phyloP scores from a whole-genome alignment of 2,888 invertebrate species.

The Urechis unicinctus region DNA sequence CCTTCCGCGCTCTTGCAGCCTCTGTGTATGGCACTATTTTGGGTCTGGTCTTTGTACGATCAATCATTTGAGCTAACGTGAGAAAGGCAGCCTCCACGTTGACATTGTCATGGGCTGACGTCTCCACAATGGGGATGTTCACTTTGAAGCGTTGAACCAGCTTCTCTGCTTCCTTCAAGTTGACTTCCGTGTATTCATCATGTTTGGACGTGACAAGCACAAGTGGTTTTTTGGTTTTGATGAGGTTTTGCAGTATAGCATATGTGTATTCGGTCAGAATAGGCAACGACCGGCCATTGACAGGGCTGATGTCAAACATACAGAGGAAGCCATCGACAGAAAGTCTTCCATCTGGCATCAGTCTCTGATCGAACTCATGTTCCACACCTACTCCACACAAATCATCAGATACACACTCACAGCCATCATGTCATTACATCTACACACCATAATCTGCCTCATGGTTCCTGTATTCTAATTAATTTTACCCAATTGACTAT shows the following conservation, averaged over 20 bases:
- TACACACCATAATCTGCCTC: neutral
- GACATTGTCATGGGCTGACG: constrained; percentile 91
- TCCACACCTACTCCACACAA: constrained; percentile 77
- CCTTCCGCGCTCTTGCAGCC: constrained; percentile 77
- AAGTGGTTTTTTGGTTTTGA: constrained; percentile 91
- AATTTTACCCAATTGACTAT: neutral
- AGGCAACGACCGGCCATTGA: constrained; percentile 83
- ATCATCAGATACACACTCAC: neutral
- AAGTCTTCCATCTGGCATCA: constrained; percentile 75
- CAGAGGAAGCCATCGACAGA: constrained; percentile 91
- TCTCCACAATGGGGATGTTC: constrained; percentile 78
- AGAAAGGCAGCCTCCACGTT: constrained; percentile 87
- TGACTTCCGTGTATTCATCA: constrained; percentile 79
- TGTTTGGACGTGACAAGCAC: constrained; percentile 92
- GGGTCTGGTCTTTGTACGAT: constrained; percentile 69
- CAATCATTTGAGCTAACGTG: constrained; percentile 83
- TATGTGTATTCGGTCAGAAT: constrained; percentile 71
- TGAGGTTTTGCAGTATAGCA: constrained; percentile 68
- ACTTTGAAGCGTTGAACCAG: constrained; percentile 57
- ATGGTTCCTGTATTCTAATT: neutral
- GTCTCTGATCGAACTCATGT: constrained; percentile 85
- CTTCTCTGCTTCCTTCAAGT: constrained; percentile 70
- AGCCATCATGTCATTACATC: neutral
- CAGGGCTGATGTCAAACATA: constrained; percentile 90
- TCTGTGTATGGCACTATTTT: constrained; percentile 66